Conservation (phyloP, 2,797 vertebrate species). For the Dicrostonyx torquatus region DNA sequence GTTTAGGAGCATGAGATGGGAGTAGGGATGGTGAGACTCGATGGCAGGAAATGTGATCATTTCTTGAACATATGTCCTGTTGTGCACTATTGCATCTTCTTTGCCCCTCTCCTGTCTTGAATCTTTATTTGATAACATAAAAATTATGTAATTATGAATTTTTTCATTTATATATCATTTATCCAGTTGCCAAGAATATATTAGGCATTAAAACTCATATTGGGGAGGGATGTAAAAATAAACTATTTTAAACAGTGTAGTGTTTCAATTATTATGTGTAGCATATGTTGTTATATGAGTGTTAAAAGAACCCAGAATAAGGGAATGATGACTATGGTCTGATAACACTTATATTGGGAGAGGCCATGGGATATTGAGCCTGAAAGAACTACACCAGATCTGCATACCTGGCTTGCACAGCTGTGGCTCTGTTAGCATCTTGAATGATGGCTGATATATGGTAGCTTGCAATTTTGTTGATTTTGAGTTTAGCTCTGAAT, state of each 20-base stretch:
- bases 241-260: background rate
- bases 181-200: conserved; percentile 11
- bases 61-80: background rate
- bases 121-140: conserved; percentile 36
- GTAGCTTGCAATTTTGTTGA: background rate
- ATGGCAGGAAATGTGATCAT: background rate
- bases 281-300: background rate
- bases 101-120: background rate
- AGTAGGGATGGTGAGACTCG: background rate
- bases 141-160: conserved; percentile 22
- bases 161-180: background rate
- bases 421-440: background rate
- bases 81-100: background rate
- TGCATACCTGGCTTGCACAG: background rate
- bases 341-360: background rate
- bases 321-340: background rate
- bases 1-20: background rate
- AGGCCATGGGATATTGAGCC: background rate
- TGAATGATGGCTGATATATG: background rate
- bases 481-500: conserved; percentile 21
- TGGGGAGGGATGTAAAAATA: background rate
- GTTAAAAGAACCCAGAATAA: conserved; percentile 15
- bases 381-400: background rate
- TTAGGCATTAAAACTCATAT: conserved; percentile 38
- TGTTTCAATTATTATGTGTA: background rate